These are phyloP conservation scores for Perognathus longimembris DNA, from an alignment of 2,113 vertebrate species.

Conservation along the genomic window DNA sequence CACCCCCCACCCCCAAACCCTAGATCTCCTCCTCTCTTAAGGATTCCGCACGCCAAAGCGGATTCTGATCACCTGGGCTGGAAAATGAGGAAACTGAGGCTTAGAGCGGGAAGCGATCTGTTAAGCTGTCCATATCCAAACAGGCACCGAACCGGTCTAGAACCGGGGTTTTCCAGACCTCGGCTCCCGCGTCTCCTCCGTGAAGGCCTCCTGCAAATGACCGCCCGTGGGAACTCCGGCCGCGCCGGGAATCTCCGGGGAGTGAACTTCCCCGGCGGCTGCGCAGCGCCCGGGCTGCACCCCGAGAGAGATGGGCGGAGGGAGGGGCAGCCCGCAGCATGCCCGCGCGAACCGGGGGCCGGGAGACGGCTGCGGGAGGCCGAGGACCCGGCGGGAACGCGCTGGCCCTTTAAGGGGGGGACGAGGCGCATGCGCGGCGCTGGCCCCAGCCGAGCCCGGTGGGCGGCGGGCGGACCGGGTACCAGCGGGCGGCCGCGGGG, in stretches of 20 bases:
- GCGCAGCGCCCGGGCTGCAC: neutral
- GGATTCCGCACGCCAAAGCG: neutral
- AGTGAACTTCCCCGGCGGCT: neutral
- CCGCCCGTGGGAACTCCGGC: neutral
- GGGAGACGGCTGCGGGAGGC: neutral
- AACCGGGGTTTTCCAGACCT: neutral
- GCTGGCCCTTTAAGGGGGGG: slow-evolving; percentile 80
- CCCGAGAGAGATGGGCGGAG: neutral
- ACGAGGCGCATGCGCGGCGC: slow-evolving; percentile 81
- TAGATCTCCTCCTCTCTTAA: neutral
- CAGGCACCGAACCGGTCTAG: neutral
- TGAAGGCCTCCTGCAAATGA: neutral
- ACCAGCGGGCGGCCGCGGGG: neutral
- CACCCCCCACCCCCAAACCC: neutral
- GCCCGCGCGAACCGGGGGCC: neutral
- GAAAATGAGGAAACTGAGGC: neutral
- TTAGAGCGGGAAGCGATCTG: neutral
- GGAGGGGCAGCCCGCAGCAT: neutral
- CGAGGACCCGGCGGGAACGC: neutral
- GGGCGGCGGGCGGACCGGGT: slow-evolving; percentile 58
- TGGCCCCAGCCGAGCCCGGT: slow-evolving; percentile 28
- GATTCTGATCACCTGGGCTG: neutral
- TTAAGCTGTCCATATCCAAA: neutral
- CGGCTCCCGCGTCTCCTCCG: neutral
- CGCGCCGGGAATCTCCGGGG: neutral